phyloP scores from a whole-genome alignment of 2,888 invertebrate species.

The Thymelicus acteon region DNA sequence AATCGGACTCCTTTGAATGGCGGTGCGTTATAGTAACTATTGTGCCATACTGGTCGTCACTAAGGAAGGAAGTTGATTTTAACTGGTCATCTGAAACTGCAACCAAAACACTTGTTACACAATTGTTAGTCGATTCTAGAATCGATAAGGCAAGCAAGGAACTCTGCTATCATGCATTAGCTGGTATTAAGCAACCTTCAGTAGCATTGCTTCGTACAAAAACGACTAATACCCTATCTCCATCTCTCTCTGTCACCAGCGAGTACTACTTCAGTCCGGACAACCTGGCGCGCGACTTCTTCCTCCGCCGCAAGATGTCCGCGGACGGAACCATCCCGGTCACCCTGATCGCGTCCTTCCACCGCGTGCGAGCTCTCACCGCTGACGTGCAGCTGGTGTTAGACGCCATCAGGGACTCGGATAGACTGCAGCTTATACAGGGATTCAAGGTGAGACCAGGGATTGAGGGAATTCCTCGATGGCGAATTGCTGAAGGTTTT shows the following conservation, averaged over 20 bases:
- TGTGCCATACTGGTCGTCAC: no score
- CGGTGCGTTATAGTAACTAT: no score
- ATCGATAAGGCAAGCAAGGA: no score
- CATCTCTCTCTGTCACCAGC: constrained; percentile 76
- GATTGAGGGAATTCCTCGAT: not conserved
- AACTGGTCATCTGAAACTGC: no score
- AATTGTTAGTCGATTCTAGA: no score
- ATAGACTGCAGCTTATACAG: constrained; percentile 91
- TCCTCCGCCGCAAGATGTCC: constrained; percentile 98
- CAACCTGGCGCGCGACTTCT: constrained; percentile 97
- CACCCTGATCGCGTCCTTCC: constrained; percentile 97
- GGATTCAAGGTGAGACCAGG: constrained; percentile 87
- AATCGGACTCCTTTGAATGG: no score
- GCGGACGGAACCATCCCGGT: constrained; percentile 96
- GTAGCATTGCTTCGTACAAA: no score
- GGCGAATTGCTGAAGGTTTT: not conserved
- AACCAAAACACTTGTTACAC: no score
- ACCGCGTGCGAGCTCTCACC: constrained; percentile 95
- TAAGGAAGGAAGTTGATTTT: no score
- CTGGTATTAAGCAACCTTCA: no score
- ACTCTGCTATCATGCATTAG: no score
- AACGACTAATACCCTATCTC: no score
- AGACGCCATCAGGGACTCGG: constrained; percentile 93
- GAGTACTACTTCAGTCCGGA: constrained; percentile 99
- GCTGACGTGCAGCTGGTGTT: constrained; percentile 93